Conservation (phyloP, 1,140 invertebrate species). For the Heliconius himera region DNA sequence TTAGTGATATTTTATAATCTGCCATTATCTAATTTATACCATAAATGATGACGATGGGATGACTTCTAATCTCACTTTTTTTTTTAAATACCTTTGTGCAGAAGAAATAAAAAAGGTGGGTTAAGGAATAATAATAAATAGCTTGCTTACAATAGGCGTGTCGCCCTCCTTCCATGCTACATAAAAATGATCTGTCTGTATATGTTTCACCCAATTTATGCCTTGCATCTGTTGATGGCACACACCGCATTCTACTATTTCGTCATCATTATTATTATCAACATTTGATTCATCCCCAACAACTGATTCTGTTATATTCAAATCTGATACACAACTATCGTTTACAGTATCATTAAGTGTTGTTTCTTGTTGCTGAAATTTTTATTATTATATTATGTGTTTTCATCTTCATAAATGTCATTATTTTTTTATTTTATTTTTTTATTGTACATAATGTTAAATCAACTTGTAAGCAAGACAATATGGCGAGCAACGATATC, state of each 20-base stretch:
- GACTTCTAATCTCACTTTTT: not conserved
- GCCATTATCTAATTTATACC: not conserved
- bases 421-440: too few species aligned
- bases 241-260: not conserved
- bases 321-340: conserved; percentile 14
- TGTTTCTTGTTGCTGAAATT: conserved; percentile 7
- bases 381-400: not conserved
- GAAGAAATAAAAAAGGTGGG: not conserved
- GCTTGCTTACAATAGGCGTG: not conserved
- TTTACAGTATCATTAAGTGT: conserved; percentile 5
- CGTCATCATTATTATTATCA: conserved; percentile 7
- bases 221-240: conserved; percentile 1
- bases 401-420: too few species aligned
- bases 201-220: not conserved
- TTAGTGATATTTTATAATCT: too few species aligned
- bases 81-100: too few species aligned
- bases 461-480: too few species aligned
- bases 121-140: not conserved
- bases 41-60: not conserved
- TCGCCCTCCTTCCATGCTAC: conserved; percentile 1
- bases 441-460: too few species aligned
- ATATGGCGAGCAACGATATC: too few species aligned
- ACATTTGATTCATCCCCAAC: not conserved
- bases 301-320: conserved; percentile 6
- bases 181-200: not conserved